A percentile compares a stretch with the other conserved stretches of the same genome.
phyloP scores from a whole-genome alignment of 2,113 vertebrate genomes.

The Passer montanus region DNA sequence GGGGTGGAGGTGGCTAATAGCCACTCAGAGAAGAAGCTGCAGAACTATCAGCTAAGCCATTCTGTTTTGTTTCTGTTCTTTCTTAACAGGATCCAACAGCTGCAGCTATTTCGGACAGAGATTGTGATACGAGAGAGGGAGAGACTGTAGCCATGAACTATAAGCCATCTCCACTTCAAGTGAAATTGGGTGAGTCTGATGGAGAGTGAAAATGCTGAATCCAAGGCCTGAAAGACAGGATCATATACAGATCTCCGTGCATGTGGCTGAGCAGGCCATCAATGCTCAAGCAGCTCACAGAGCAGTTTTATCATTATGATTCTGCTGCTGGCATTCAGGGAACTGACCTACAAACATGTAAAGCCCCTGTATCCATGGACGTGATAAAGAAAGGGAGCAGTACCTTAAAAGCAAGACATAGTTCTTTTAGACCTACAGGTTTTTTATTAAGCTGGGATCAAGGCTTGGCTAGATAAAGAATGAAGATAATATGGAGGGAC shows the following conservation, averaged over 20 bases:
- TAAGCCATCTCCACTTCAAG: conserved; percentile 94
- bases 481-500: neutral
- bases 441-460: neutral
- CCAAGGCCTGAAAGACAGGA: neutral
- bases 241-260: fast-evolving
- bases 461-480: neutral
- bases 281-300: neutral
- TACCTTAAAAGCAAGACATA: neutral
- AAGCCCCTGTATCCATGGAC: neutral
- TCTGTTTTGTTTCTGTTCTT: conserved; percentile 38
- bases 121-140: conserved; percentile 86
- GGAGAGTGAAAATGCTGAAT: neutral
- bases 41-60: neutral
- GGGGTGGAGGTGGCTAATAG: neutral
- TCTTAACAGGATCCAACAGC: conserved; percentile 86
- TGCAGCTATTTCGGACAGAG: conserved; percentile 84
- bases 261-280: neutral
- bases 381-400: neutral
- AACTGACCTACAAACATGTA: neutral
- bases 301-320: neutral
- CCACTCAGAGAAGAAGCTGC: neutral
- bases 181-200: conserved; percentile 89
- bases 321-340: neutral
- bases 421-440: neutral
- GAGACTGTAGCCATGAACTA: conserved; percentile 95